Percentiles rank a stretch among this genome's conserved stretches.
These are phyloP conservation scores for Tachina fera DNA, from an alignment of 2,888 invertebrate genomes.

Conservation along the genomic window DNA sequence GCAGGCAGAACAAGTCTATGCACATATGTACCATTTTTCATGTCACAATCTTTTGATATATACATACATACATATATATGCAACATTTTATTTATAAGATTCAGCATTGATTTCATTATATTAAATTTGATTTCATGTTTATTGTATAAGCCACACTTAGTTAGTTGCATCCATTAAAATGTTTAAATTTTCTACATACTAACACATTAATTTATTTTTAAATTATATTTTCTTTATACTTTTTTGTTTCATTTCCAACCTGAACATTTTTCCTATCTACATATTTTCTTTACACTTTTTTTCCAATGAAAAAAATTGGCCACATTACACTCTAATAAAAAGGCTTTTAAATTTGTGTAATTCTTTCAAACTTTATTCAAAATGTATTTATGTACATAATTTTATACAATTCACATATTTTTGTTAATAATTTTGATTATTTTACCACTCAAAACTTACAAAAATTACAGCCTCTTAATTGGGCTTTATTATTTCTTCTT, in stretches of 20 bases:
- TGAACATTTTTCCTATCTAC: conserved; percentile 64
- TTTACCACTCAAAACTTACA: conserved; percentile 72
- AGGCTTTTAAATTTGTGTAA: conserved; percentile 13
- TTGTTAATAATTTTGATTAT: conserved; percentile 43
- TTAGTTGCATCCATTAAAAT: conserved; percentile 40
- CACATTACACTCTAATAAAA: conserved; percentile 59
- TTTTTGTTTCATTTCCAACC: conserved; percentile 63
- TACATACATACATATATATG: too few species aligned
- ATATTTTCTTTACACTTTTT: conserved; percentile 40
- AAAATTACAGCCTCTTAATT: conserved; percentile 67
- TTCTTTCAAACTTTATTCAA: conserved; percentile 40
- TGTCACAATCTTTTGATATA: conserved; percentile 1
- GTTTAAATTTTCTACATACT: conserved; percentile 54
- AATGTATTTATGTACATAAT: neutral
- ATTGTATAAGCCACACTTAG: neutral
- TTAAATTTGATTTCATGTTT: neutral
- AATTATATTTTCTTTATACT: conserved; percentile 56
- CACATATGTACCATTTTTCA: conserved; percentile 7
- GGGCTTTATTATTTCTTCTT: conserved; percentile 66
- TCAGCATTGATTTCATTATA: neutral
- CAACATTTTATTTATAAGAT: neutral
- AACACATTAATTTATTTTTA: conserved; percentile 51
- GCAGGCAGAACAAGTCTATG: conserved; percentile 21
- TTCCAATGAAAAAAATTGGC: conserved; percentile 55
- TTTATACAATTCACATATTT: conserved; percentile 52